A percentile compares a stretch with the other conserved stretches of the same genome.
phyloP scores from a whole-genome alignment of 1,140 invertebrate genomes.

The Lutraria rhynchaena region DNA sequence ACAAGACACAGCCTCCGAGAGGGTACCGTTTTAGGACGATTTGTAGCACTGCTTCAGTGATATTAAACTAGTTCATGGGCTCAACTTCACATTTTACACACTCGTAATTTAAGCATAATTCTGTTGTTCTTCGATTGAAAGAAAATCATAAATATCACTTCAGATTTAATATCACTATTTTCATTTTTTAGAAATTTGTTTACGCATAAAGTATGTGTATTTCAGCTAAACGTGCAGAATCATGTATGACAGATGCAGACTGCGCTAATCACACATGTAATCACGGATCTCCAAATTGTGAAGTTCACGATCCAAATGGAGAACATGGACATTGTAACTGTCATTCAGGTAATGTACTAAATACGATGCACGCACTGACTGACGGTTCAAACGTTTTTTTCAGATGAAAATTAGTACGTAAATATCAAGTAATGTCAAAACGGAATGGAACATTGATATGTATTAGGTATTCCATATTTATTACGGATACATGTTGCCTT shows the following conservation, averaged over 20 bases:
- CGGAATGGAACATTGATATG: not conserved
- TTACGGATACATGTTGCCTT: not conserved
- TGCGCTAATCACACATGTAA: slow-evolving; percentile 5
- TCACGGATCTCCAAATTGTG: slow-evolving; percentile 27
- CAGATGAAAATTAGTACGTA: not conserved
- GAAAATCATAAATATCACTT: too few relatives aligned
- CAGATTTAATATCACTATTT: too few relatives aligned
- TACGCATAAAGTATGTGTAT: not conserved
- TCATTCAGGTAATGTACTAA: not conserved
- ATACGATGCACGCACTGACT: not conserved
- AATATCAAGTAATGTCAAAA: not conserved
- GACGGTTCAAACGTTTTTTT: not conserved
- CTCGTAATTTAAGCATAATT: too few relatives aligned
- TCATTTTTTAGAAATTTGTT: too few relatives aligned
- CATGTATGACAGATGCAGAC: not conserved
- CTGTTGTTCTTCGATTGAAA: too few relatives aligned
- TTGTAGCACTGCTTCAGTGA: too few relatives aligned
- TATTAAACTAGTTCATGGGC: too few relatives aligned
- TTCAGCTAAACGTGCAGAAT: not conserved
- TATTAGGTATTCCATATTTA: not conserved
- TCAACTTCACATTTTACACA: too few relatives aligned
- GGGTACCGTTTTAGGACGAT: too few relatives aligned
- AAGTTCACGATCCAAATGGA: slow-evolving; percentile 5
- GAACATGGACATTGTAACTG: slow-evolving; percentile 36
- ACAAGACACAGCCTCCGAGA: too few relatives aligned